A percentile compares a stretch with the other conserved stretches of the same genome.
These are phyloP conservation scores for Cheilosia variabilis DNA, from an alignment of 2,888 invertebrate species.

Conservation along the genomic window DNA sequence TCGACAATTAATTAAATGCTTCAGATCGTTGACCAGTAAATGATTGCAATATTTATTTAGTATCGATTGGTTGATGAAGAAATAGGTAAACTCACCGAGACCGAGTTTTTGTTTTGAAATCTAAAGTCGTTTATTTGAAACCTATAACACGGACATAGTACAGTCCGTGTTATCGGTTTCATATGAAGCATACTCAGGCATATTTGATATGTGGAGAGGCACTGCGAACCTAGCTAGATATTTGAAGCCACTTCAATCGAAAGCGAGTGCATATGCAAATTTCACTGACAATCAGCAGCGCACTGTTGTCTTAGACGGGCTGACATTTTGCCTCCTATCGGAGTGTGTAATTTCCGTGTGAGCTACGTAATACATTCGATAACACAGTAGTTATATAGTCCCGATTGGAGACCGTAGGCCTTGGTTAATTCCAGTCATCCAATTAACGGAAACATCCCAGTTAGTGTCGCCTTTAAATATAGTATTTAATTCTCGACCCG, in stretches of 20 bases:
- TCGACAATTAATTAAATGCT: neutral
- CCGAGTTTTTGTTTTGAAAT: too few species aligned
- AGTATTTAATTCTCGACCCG: conserved; percentile 32
- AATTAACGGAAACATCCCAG: neutral
- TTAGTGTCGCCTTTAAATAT: neutral
- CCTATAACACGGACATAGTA: neutral
- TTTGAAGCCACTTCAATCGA: neutral
- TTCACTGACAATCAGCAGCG: neutral
- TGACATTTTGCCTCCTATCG: too few species aligned
- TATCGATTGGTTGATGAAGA: too few species aligned
- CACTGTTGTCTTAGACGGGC: too few species aligned
- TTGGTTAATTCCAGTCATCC: neutral
- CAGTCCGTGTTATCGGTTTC: too few species aligned
- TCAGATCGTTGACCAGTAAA: neutral
- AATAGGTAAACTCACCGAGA: too few species aligned
- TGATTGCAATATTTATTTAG: neutral
- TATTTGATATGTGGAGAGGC: neutral
- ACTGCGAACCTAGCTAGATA: neutral
- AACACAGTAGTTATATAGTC: neutral
- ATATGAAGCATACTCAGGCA: neutral
- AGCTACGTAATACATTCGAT: neutral
- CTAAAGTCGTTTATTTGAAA: neutral
- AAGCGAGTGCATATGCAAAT: neutral
- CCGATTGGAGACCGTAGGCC: neutral
- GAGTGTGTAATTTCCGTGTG: too few species aligned